Evolutionary conservation across 2,888 invertebrate genomes (phyloP).

Genomic region (Dynastes hyllus): DNA sequence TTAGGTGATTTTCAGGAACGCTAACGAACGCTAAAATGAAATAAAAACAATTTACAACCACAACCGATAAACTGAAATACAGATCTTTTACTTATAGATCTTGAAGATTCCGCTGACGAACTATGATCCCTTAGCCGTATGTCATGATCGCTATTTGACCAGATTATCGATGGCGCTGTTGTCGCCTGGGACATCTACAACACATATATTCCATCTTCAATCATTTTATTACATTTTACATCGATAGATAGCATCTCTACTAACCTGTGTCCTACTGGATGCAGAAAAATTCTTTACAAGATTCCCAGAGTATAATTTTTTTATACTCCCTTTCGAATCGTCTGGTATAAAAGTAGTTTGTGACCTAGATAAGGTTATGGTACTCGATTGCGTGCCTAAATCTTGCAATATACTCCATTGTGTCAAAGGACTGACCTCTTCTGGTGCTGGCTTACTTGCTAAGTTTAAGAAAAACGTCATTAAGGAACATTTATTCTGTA

Average conservation of each 20-base stretch:
- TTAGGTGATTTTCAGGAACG: constrained; percentile 73
- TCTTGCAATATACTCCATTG: constrained; percentile 60
- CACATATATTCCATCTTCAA: constrained; percentile 14
- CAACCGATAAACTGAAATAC: background rate
- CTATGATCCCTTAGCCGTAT: constrained; percentile 53
- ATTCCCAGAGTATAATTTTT: constrained; percentile 49
- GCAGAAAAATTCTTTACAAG: constrained; percentile 47
- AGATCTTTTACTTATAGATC: constrained; percentile 52
- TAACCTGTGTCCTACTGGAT: constrained; percentile 56
- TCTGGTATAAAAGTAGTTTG: constrained; percentile 59
- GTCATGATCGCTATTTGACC: constrained; percentile 64
- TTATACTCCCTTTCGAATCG: constrained; percentile 62
- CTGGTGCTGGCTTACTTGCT: constrained; percentile 50
- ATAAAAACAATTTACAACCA: constrained; percentile 8
- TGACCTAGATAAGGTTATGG: constrained; percentile 55
- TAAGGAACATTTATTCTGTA: constrained; percentile 63
- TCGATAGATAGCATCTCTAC: background rate
- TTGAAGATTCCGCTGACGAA: constrained; percentile 55
- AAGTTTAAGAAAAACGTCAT: constrained; percentile 64
- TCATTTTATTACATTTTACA: background rate
- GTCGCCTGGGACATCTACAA: constrained; percentile 59
- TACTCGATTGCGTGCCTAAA: constrained; percentile 60
- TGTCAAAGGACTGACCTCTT: constrained; percentile 18
- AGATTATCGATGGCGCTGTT: constrained; percentile 61
- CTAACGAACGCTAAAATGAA: constrained; percentile 53